Conservation (phyloP, 2,888 invertebrate species). For the Amblyteles armatorius region DNA sequence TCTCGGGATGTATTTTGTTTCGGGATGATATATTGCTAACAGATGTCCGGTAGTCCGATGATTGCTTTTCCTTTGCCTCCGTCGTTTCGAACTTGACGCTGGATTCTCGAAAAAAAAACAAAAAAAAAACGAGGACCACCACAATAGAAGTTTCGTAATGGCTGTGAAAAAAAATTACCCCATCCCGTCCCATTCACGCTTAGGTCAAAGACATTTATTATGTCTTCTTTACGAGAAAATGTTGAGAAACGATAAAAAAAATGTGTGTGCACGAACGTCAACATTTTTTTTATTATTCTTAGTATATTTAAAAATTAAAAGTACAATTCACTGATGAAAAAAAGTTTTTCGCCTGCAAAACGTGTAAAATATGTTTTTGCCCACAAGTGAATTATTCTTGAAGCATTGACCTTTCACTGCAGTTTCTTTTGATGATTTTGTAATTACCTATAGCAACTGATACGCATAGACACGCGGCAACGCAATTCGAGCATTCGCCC, state of each 20-base stretch:
- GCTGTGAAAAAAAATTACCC: background rate
- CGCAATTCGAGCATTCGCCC: background rate
- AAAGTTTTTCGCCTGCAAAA: background rate
- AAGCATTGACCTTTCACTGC: background rate
- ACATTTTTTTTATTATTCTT: background rate
- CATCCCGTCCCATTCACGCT: background rate
- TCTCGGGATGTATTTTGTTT: constrained; percentile 76
- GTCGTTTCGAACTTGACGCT: constrained; percentile 13
- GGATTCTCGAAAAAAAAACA: constrained; percentile 10
- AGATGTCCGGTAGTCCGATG: constrained; percentile 74
- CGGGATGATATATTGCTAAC: constrained; percentile 77
- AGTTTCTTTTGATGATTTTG: background rate
- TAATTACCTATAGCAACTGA: background rate
- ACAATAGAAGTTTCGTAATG: background rate
- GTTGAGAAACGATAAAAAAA: background rate
- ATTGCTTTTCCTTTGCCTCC: constrained; percentile 51
- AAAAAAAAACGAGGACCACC: background rate
- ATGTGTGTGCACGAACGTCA: background rate
- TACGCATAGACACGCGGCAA: background rate
- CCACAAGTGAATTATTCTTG: background rate
- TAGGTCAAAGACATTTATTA: background rate
- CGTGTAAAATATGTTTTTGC: background rate
- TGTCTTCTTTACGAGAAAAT: background rate
- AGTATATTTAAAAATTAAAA: background rate
- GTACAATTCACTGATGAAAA: background rate